Evolutionary conservation across 53 echinoderm and acorn worm species (phyloP).

Genomic region (Holothuria scabra): DNA sequence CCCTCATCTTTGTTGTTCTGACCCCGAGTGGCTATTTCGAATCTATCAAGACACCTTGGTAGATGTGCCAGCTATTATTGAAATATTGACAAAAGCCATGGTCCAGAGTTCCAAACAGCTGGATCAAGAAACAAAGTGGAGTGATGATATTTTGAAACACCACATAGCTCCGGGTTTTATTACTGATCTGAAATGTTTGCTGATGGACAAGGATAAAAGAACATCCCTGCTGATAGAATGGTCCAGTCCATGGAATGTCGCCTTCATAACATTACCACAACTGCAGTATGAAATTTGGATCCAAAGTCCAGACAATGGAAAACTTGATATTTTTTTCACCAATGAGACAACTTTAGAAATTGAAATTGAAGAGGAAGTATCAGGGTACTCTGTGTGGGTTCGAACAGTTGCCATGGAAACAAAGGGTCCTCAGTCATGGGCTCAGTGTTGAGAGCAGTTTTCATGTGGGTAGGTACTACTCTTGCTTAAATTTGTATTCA

Average conservation of each 20-base stretch:
- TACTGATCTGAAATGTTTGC: background rate
- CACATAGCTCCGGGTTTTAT: conserved; percentile 18
- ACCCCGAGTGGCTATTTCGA: conserved; percentile 91
- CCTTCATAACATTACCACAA: conserved; percentile 24
- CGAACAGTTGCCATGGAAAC: background rate
- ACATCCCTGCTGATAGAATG: conserved; percentile 60
- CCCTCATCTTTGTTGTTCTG: conserved; percentile 84
- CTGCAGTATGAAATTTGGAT: conserved; percentile 83
- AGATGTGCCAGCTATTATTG: conserved; percentile 60
- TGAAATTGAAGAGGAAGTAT: background rate
- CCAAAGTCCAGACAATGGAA: conserved; percentile 45
- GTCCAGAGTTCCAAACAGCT: background rate
- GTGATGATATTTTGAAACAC: background rate
- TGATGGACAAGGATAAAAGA: background rate
- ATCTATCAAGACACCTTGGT: conserved; percentile 96
- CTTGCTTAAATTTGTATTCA: no score
- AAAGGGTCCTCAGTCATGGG: conserved; percentile 33
- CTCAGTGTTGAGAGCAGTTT: no score
- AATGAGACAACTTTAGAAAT: background rate
- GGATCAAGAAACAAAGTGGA: background rate
- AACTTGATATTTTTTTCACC: background rate
- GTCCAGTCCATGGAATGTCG: conserved; percentile 83
- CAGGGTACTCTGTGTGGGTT: conserved; percentile 10
- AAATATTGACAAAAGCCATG: conserved; percentile 40
- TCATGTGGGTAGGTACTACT: no score